Conservation (phyloP, 2,797 vertebrate species). For the Harpagifer antarcticus region DNA sequence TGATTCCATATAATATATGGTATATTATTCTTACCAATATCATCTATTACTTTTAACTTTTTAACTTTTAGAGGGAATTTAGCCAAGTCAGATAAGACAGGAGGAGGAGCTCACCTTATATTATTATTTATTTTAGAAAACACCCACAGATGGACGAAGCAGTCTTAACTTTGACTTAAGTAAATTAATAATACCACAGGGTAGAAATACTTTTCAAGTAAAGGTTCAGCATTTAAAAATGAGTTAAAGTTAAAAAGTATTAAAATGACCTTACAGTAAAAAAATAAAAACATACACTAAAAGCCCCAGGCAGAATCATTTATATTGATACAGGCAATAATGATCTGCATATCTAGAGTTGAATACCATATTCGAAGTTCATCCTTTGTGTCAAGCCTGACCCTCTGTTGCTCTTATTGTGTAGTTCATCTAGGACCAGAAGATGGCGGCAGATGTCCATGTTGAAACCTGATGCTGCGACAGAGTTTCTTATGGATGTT, state of each 20-base stretch:
- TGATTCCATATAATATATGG: not conserved
- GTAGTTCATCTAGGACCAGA: slow-evolving; percentile 45
- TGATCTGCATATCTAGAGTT: not conserved
- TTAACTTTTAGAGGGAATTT: not conserved
- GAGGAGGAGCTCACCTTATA: not conserved
- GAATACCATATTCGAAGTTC: not conserved
- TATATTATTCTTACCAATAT: not conserved
- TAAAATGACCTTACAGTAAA: no score
- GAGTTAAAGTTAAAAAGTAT: no score
- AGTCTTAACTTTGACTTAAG: no score
- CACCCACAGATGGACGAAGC: no score
- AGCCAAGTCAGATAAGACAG: not conserved
- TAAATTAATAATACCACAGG: no score
- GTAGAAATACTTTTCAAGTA: no score
- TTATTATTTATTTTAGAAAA: not conserved
- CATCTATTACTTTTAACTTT: not conserved
- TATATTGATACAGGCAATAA: not conserved
- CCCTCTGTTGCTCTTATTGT: not conserved
- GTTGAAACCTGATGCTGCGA: not conserved
- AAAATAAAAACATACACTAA: no score
- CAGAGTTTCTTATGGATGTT: slow-evolving; percentile 3
- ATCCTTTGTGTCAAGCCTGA: not conserved
- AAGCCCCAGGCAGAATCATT: no score
- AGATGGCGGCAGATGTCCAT: slow-evolving; percentile 52
- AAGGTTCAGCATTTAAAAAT: no score